These are phyloP conservation scores for Acholoe squamosa DNA, from an alignment of 2,888 invertebrate species.

Conservation along the genomic window DNA sequence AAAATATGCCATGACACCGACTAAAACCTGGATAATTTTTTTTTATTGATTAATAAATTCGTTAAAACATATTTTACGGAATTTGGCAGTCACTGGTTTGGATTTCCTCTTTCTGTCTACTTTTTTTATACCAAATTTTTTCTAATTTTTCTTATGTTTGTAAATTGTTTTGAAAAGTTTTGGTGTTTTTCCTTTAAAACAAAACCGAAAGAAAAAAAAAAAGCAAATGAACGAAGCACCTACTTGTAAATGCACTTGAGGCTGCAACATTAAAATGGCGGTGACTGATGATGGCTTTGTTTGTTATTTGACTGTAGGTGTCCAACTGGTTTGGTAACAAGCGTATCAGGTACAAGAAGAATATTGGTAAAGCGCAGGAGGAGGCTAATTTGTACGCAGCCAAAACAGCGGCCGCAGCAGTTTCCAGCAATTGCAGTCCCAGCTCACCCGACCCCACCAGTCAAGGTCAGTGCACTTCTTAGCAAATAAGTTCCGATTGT, in stretches of 20 bases:
- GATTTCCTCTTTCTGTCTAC: constrained; percentile 44
- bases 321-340: constrained; percentile 99
- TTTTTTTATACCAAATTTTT: constrained; percentile 15
- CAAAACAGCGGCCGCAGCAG: constrained; percentile 86
- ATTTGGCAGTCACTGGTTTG: constrained; percentile 53
- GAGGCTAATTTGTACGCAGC: constrained; percentile 99
- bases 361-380: constrained; percentile 99
- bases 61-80: not conserved
- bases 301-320: constrained; percentile 86
- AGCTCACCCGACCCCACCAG: constrained; percentile 48
- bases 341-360: constrained; percentile 99
- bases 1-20: no score
- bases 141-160: constrained; percentile 1
- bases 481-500: not conserved
- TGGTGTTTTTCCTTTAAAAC: not conserved
- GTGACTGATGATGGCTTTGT: constrained; percentile 62
- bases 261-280: constrained; percentile 24
- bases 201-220: constrained; percentile 15
- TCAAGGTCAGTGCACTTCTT: constrained; percentile 60
- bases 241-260: constrained; percentile 38
- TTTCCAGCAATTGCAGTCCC: constrained; percentile 53
- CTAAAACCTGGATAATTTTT: no score
- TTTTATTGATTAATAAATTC: no score
- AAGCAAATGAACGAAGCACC: constrained; percentile 20
- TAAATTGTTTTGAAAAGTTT: constrained; percentile 1